These are phyloP conservation scores for Cololabis saira DNA, from an alignment of 2,113 vertebrate species.

Conservation along the genomic window DNA sequence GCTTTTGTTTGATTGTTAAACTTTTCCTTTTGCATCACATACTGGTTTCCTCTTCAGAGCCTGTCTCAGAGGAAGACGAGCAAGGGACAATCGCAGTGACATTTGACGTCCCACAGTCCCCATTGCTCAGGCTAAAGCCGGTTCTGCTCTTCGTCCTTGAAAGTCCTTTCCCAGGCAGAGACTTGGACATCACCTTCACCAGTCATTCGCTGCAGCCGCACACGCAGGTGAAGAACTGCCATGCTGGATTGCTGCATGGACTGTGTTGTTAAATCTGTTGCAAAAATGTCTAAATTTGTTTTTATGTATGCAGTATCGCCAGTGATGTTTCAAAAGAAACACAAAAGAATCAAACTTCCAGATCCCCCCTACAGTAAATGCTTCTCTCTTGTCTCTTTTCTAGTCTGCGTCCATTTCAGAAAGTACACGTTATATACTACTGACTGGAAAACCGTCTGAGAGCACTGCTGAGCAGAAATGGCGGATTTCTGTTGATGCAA, in stretches of 20 bases:
- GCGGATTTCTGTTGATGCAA: constrained; percentile 69
- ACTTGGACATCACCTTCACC: constrained; percentile 60
- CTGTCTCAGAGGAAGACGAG: constrained; percentile 46
- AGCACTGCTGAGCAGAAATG: constrained; percentile 63
- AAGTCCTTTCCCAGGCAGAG: constrained; percentile 25
- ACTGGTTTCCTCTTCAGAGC: constrained; percentile 52
- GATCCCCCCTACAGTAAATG: too few species aligned
- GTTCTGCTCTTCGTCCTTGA: constrained; percentile 68
- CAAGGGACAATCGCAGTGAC: constrained; percentile 43
- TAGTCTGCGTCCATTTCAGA: constrained; percentile 85
- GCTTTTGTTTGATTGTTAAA: not conserved
- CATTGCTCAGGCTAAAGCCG: constrained; percentile 31
- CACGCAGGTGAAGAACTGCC: constrained; percentile 67
- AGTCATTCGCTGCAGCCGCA: constrained; percentile 67
- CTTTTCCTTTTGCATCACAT: not conserved
- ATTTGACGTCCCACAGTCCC: constrained; percentile 61
- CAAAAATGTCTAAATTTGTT: not conserved
- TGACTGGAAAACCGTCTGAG: constrained; percentile 66
- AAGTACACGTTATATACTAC: constrained; percentile 81
- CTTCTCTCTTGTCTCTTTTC: constrained; percentile 1
- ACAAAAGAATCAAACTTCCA: too few species aligned
- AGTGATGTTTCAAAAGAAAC: too few species aligned
- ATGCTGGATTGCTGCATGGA: not conserved
- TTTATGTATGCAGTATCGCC: not conserved
- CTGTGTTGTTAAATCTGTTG: not conserved